Conservation (phyloP, 2,113 vertebrate species). For the Ceyx margarethae region DNA sequence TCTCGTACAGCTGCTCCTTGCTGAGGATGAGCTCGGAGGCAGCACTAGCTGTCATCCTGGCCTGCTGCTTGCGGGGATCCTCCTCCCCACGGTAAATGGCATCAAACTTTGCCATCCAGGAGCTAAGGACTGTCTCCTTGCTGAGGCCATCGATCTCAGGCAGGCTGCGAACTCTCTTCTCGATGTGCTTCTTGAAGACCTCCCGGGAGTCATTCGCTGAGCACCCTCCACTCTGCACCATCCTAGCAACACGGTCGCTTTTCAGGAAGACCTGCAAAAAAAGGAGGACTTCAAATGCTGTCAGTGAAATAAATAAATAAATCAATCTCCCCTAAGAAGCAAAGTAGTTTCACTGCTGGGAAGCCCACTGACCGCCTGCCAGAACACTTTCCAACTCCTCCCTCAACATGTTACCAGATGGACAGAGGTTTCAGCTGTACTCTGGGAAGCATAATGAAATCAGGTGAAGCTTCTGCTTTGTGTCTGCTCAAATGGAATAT, state of each 20-base stretch:
- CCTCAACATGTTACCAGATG: not conserved
- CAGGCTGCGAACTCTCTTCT: slow-evolving; percentile 95
- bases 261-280: slow-evolving; percentile 90
- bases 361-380: not conserved
- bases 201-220: slow-evolving; percentile 93
- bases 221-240: slow-evolving; percentile 97
- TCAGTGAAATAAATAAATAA: not conserved
- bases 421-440: not conserved
- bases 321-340: not conserved
- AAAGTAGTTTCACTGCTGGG: not conserved
- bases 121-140: slow-evolving; percentile 98
- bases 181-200: slow-evolving; percentile 99
- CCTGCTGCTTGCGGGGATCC: slow-evolving; percentile 94
- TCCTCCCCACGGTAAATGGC: slow-evolving; percentile 97
- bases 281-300: not conserved
- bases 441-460: not conserved
- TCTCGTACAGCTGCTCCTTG: slow-evolving; percentile 98
- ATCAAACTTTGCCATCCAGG: slow-evolving; percentile 98
- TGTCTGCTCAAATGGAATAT: not conserved
- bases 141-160: slow-evolving; percentile 97
- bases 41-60: slow-evolving; percentile 92
- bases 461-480: not conserved
- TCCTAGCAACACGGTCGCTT: slow-evolving; percentile 92
- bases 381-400: not conserved
- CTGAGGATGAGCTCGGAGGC: slow-evolving; percentile 98